Conservation (phyloP, 2,113 vertebrate genomes). For the Chelonoidis abingdonii region DNA sequence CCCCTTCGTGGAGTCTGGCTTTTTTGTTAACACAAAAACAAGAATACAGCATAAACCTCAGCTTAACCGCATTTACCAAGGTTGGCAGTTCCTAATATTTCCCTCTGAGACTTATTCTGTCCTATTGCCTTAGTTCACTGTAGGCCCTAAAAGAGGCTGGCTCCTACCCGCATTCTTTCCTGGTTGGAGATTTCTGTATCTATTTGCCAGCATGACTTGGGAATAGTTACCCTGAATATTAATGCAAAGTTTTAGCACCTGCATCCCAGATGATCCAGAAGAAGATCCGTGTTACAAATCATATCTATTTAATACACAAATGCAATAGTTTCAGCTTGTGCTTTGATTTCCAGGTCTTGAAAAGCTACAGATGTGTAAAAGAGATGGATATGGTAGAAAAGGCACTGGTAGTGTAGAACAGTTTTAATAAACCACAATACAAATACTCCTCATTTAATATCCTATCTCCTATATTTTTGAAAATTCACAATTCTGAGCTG, state of each 20-base stretch:
- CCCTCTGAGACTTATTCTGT: neutral
- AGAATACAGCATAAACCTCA: neutral
- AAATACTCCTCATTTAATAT: neutral
- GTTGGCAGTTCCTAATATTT: neutral
- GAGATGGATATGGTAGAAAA: neutral
- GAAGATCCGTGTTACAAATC: neutral
- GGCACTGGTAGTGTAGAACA: neutral
- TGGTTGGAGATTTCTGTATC: neutral
- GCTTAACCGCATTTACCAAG: neutral
- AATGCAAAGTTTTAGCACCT: neutral
- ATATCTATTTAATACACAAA: neutral
- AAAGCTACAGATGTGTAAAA: neutral
- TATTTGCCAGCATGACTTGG: neutral
- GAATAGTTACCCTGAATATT: neutral
- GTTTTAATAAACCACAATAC: neutral
- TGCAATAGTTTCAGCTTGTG: neutral
- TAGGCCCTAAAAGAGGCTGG: neutral
- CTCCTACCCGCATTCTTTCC: accelerated
- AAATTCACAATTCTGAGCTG: neutral
- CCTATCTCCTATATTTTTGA: neutral
- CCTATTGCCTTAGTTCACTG: neutral
- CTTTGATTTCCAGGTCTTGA: slow-evolving; percentile 18
- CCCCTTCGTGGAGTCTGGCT: neutral
- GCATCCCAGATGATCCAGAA: neutral
- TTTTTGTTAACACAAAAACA: neutral